phyloP scores from a whole-genome alignment of 2,888 invertebrate genomes.

The Escarpia spicata region DNA sequence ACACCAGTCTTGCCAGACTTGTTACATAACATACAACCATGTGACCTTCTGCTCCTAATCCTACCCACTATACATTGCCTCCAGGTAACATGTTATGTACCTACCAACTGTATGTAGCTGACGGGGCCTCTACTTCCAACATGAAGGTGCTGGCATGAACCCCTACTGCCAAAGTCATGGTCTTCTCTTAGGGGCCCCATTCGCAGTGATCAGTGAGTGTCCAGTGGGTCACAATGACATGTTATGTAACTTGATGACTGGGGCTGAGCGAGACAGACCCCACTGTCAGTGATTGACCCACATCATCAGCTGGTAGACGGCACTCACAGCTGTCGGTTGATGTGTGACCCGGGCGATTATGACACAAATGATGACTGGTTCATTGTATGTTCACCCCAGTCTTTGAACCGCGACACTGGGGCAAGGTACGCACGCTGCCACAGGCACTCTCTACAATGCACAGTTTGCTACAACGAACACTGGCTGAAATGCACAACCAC shows the following conservation, averaged over 20 bases:
- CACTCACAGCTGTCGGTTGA: not conserved
- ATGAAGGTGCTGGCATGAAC: not conserved
- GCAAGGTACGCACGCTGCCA: not conserved
- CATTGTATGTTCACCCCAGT: not conserved
- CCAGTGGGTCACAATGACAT: not conserved
- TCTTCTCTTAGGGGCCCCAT: not conserved
- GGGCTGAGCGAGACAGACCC: not conserved
- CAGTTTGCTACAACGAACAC: not conserved
- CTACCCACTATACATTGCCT: not conserved
- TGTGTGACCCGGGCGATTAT: not conserved
- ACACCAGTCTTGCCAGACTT: not conserved
- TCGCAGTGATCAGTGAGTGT: not conserved
- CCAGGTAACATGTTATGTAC: not conserved
- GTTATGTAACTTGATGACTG: not conserved
- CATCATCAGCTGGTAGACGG: not conserved
- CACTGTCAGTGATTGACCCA: not conserved
- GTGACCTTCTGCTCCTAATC: not conserved
- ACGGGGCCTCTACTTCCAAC: not conserved
- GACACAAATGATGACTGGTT: not conserved
- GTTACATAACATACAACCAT: conserved; percentile 12
- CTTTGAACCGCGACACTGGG: not conserved
- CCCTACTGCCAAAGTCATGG: not conserved
- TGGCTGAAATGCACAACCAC: too few relatives aligned
- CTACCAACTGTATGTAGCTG: not conserved
- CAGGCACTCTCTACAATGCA: not conserved